phyloP scores from a whole-genome alignment of 2,888 invertebrate species.

The Coelogynopora nodosa region DNA sequence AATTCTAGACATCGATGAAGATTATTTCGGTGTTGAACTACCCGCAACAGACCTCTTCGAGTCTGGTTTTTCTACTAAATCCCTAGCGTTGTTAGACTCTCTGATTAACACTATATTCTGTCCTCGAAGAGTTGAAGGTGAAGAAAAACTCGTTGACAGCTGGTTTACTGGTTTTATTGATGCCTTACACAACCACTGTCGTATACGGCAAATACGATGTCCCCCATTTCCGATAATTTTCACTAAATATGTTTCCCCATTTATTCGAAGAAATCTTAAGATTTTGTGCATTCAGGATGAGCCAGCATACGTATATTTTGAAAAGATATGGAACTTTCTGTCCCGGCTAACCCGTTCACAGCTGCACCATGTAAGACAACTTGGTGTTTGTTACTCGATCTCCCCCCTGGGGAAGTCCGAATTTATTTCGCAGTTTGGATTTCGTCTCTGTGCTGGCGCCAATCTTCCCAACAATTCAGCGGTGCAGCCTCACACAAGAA shows the following conservation, averaged over 20 bases:
- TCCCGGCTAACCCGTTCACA: neutral
- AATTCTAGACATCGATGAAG: conserved; percentile 6
- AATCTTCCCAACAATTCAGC: conserved; percentile 30
- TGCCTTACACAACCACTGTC: neutral
- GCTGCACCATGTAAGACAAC: neutral
- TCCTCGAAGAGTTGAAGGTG: neutral
- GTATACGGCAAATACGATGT: neutral
- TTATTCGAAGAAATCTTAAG: neutral
- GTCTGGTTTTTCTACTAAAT: neutral
- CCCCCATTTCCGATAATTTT: neutral
- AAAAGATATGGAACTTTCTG: neutral
- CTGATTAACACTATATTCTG: neutral
- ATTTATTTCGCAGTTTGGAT: neutral
- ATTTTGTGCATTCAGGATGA: neutral
- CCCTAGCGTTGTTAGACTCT: neutral
- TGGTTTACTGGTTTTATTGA: neutral
- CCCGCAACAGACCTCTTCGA: neutral
- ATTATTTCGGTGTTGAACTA: conserved; percentile 21
- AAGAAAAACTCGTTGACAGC: neutral
- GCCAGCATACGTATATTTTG: neutral
- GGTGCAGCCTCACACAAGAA: neutral
- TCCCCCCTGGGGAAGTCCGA: neutral
- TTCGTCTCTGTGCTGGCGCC: neutral
- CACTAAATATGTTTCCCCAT: neutral
- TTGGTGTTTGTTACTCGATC: neutral